Base-by-base conservation (phyloP, 1,140 invertebrate genomes). In the Drepana arcuata region DNA sequence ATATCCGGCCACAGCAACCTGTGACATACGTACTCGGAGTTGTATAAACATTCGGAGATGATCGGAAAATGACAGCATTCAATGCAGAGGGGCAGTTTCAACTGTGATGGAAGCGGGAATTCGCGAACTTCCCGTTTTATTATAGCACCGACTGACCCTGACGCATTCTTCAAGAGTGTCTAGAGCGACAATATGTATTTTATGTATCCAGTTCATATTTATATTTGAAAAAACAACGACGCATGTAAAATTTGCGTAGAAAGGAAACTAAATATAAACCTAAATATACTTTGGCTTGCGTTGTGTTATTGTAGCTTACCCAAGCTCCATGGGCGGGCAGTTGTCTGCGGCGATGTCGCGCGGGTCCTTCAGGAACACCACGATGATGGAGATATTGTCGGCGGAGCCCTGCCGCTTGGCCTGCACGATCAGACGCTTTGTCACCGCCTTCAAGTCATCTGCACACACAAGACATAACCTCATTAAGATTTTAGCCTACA, bases 341-440 rank as follows among this genome's bases (percentile, higher is more conserved):
- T 82, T 83, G 51, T 82, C 68, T 32, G 86, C 82, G 47, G 84
- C 87, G 55, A 90, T 89, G 70, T 88, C 84, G 39, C 84, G 83
- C 43, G 89, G 89, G 61, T 93, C 87, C 65, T 89, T 89, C 64
- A 96, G 87, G 83, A 95, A 94, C 33, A 95, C 90, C 41, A 95
- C 92, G 53, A 96, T 90, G 49, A 94, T 91, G 26, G 92, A 92
- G 68, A 96, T 95, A 75, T 97, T 97, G 81, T 97, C 95, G 32
- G 79, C 83, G 10, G 93, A 95, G 18, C 90, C 90, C 54, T 88
- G 85, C 45, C 87, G 78, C 73, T 92, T 92, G n/a, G 94, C 91
- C 57, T 87, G 80, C 44, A 88, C 84, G 34, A 93, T 90, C 67
- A 96, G 82, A 48, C 86, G 83, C 54, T 89, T 85, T 46, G 91